These are phyloP conservation scores for Chinchilla lanigera DNA, from an alignment of 2,113 vertebrate genomes.

Conservation along the genomic window DNA sequence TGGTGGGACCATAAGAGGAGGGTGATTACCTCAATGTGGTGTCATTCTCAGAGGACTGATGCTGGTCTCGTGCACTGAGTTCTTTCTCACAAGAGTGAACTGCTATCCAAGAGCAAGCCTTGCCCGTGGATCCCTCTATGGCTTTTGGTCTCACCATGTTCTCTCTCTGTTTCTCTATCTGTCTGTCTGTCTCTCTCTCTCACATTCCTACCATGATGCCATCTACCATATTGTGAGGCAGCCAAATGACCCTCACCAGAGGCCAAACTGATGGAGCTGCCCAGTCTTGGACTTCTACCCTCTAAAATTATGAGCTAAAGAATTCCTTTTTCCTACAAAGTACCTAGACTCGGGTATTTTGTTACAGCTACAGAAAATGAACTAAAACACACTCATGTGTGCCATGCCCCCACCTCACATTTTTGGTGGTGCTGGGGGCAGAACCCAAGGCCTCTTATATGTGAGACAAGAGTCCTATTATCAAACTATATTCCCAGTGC, in stretches of 20 bases:
- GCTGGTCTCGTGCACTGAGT: background rate
- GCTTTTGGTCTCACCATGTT: background rate
- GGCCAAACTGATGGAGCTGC: background rate
- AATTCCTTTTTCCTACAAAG: background rate
- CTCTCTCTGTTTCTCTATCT: background rate
- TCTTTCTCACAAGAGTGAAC: background rate
- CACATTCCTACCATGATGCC: background rate
- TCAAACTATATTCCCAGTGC: background rate
- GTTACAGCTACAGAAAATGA: background rate
- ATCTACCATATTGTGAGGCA: background rate
- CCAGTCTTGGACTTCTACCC: background rate
- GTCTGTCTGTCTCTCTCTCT: background rate
- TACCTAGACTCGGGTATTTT: background rate
- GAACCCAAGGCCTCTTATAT: background rate
- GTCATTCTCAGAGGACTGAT: background rate
- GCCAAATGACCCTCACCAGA: background rate
- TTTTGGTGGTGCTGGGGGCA: background rate
- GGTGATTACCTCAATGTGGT: no score
- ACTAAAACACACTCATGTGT: background rate
- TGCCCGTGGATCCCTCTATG: background rate
- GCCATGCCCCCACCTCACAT: background rate
- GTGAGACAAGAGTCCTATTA: background rate
- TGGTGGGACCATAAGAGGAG: background rate
- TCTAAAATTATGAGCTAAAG: background rate
- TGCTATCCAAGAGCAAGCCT: background rate